These are phyloP conservation scores for Fistularia commersonii DNA, from an alignment of 2,797 vertebrate genomes.

Conservation along the genomic window DNA sequence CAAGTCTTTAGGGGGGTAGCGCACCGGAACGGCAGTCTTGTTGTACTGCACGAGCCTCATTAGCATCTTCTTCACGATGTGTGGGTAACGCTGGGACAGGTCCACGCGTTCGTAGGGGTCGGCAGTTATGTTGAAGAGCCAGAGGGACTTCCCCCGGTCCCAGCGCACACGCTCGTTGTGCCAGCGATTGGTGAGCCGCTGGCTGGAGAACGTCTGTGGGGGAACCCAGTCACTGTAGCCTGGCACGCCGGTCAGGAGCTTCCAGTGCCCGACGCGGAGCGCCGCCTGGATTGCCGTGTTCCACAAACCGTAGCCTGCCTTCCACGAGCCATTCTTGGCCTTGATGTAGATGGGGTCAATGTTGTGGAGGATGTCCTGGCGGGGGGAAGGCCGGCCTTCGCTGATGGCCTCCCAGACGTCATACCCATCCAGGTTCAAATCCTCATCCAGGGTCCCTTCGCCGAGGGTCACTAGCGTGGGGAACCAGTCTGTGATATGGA, in stretches of 20 bases:
- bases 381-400: slow-evolving; percentile 88
- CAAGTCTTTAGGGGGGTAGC: slow-evolving; percentile 91
- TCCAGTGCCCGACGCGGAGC: slow-evolving; percentile 92
- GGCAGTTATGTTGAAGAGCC: slow-evolving; percentile 96
- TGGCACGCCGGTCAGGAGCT: slow-evolving; percentile 90
- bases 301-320: slow-evolving; percentile 92
- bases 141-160: slow-evolving; percentile 87
- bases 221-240: slow-evolving; percentile 96
- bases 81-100: slow-evolving; percentile 83
- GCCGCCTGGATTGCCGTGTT: slow-evolving; percentile 93
- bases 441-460: slow-evolving; percentile 87
- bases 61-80: slow-evolving; percentile 88
- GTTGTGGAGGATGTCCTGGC: slow-evolving; percentile 94
- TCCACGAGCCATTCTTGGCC: slow-evolving; percentile 92
- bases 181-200: slow-evolving; percentile 83
- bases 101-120: slow-evolving; percentile 95
- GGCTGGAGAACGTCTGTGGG: slow-evolving; percentile 90
- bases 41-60: slow-evolving; percentile 86
- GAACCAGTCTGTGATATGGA: slow-evolving; percentile 98
- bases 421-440: slow-evolving; percentile 88
- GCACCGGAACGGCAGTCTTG: slow-evolving; percentile 88
- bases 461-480: slow-evolving; percentile 91
- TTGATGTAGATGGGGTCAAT: slow-evolving; percentile 93
- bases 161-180: slow-evolving; percentile 86
- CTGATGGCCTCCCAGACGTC: slow-evolving; percentile 97